A percentile compares a stretch with the other conserved stretches of the same genome.
phyloP scores from a whole-genome alignment of 2,888 invertebrate species.

The Cordylochernes scorpioides region DNA sequence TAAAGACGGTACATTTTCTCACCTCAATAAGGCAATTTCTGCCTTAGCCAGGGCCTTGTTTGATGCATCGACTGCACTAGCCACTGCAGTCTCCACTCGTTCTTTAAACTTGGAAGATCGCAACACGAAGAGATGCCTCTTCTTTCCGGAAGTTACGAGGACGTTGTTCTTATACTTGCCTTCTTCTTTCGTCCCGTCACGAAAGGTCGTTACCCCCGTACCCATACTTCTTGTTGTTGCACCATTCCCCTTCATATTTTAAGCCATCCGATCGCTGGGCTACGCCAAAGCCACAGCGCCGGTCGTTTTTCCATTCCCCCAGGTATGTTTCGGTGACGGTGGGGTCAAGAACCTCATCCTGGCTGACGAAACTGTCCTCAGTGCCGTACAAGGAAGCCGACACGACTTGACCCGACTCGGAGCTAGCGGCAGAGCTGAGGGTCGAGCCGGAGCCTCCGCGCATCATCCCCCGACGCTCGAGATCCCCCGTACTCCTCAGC shows the following conservation, averaged over 20 bases:
- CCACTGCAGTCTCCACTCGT: conserved; percentile 81
- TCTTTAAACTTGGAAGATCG: conserved; percentile 89
- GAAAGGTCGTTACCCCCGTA: conserved; percentile 93
- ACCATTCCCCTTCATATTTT: conserved; percentile 97
- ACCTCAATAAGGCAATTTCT: conserved; percentile 81
- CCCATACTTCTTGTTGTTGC: conserved; percentile 93
- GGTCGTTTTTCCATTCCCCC: conserved; percentile 99
- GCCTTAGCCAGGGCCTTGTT: conserved; percentile 94
- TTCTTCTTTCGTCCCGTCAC: conserved; percentile 83
- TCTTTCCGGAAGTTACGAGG: conserved; percentile 82
- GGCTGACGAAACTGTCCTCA: conserved; percentile 83
- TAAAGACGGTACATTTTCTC: no score
- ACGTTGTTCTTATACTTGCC: conserved; percentile 99
- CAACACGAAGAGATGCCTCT: conserved; percentile 83
- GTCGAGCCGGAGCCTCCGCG: conserved; percentile 66
- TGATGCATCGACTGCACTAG: conserved; percentile 74
- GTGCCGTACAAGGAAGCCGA: no score
- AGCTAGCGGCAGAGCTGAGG: conserved; percentile 70
- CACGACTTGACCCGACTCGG: conserved; percentile 68
- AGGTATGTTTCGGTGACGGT: conserved; percentile 88
- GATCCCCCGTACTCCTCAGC: conserved; percentile 62
- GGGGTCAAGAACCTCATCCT: conserved; percentile 75
- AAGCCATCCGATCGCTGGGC: conserved; percentile 92
- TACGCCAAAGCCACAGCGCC: conserved; percentile 85
- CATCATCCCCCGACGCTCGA: conserved; percentile 32